phyloP scores from a whole-genome alignment of 2,797 vertebrate genomes.

The Microchirus variegatus region DNA sequence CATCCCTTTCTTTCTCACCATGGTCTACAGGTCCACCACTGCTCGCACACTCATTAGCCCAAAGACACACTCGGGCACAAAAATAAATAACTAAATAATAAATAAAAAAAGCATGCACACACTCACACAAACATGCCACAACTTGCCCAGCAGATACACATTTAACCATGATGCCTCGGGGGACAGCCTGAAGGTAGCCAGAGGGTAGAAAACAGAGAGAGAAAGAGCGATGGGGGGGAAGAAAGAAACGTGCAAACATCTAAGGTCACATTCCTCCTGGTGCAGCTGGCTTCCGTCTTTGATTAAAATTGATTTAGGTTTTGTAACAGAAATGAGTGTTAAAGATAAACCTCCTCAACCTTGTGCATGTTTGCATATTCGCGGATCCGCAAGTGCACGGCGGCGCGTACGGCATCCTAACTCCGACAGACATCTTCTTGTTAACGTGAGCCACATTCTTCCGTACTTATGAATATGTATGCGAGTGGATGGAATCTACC shows the following conservation, averaged over 20 bases:
- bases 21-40: constrained; percentile 37
- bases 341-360: constrained; percentile 29
- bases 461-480: constrained; percentile 71
- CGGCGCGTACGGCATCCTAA: constrained; percentile 6
- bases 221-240: constrained; percentile 53
- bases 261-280: constrained; percentile 55
- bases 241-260: constrained; percentile 63
- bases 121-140: constrained; percentile 57
- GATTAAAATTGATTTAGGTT: constrained; percentile 58
- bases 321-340: constrained; percentile 42
- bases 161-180: constrained; percentile 70
- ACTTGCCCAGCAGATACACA: constrained; percentile 66
- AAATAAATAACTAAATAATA: constrained; percentile 8
- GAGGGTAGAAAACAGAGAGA: constrained; percentile 62
- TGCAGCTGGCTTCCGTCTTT: constrained; percentile 47
- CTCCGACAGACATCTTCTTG: constrained; percentile 49
- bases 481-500: constrained; percentile 45
- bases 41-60: constrained; percentile 62
- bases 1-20: constrained; percentile 7
- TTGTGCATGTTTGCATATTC: constrained; percentile 9
- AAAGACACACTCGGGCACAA: constrained; percentile 30
- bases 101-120: constrained; percentile 18
- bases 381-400: constrained; percentile 3
- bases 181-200: constrained; percentile 71
- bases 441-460: constrained; percentile 39